These are phyloP conservation scores for Phlogophora meticulosa DNA, from an alignment of 2,888 invertebrate genomes.

Conservation along the genomic window DNA sequence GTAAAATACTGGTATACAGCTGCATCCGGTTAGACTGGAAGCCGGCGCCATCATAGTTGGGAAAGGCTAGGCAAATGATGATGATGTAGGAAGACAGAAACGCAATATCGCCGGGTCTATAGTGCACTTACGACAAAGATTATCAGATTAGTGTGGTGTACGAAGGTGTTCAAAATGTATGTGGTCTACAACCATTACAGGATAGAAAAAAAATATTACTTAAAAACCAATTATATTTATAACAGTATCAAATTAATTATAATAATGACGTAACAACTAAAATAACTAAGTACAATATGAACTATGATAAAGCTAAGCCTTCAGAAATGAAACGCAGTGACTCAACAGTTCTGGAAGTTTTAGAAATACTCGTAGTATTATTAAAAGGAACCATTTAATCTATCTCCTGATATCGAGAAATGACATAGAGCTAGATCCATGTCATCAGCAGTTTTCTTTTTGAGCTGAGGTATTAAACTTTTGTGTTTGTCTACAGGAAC, in stretches of 20 bases:
- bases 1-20: too few relatives aligned
- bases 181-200: background rate
- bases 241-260: slow-evolving; percentile 66
- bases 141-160: background rate
- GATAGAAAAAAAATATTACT: slow-evolving; percentile 19
- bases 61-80: too few relatives aligned
- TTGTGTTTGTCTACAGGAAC: slow-evolving; percentile 21
- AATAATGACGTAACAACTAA: slow-evolving; percentile 49
- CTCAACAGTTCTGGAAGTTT: too few relatives aligned
- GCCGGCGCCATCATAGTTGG: too few relatives aligned
- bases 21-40: too few relatives aligned
- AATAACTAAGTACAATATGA: slow-evolving; percentile 67
- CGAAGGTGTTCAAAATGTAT: background rate
- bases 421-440: slow-evolving; percentile 29
- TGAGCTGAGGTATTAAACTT: slow-evolving; percentile 72
- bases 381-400: slow-evolving; percentile 56
- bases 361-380: background rate
- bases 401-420: background rate
- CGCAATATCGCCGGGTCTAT: background rate
- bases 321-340: background rate
- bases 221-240: slow-evolving; percentile 62
- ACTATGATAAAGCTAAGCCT: slow-evolving; percentile 67
- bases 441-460: slow-evolving; percentile 70
- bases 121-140: background rate
- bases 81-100: too few relatives aligned